A percentile compares a stretch with the other conserved stretches of the same genome.
Evolutionary conservation across 2,888 invertebrate genomes (phyloP).

Genomic region (Campopleginae sp.): DNA sequence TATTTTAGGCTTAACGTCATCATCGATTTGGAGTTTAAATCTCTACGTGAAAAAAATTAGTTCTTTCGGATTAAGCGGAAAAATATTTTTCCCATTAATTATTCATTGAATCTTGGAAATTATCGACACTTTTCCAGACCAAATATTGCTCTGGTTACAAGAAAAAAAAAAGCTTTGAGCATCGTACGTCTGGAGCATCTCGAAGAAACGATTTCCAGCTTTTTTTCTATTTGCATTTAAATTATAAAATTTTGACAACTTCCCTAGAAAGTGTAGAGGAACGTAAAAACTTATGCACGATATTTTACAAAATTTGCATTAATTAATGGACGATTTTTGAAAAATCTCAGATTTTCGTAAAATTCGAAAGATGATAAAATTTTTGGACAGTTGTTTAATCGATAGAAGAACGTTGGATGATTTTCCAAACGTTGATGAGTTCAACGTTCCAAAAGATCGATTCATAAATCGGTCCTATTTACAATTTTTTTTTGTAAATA

Average conservation of each 20-base stretch:
- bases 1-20: slow-evolving; percentile 6
- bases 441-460: not conserved
- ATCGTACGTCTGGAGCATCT: no score
- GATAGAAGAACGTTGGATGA: not conserved
- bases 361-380: no score
- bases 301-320: no score
- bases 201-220: no score
- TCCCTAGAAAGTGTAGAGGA: no score
- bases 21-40: not conserved
- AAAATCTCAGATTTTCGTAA: no score
- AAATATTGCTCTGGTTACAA: not conserved
- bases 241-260: no score
- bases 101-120: no score
- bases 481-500: slow-evolving; percentile 1
- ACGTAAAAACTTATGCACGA: no score
- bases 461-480: not conserved
- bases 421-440: not conserved
- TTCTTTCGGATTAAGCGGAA: not conserved
- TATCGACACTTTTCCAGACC: not conserved
- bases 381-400: not conserved
- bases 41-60: not conserved
- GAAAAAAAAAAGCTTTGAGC: not conserved
- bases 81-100: no score
- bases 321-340: no score
- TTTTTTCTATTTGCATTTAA: no score